Percentiles rank a stretch among this genome's conserved stretches.
phyloP scores from a whole-genome alignment of 2,888 invertebrate genomes.

The Lagria hirta region DNA sequence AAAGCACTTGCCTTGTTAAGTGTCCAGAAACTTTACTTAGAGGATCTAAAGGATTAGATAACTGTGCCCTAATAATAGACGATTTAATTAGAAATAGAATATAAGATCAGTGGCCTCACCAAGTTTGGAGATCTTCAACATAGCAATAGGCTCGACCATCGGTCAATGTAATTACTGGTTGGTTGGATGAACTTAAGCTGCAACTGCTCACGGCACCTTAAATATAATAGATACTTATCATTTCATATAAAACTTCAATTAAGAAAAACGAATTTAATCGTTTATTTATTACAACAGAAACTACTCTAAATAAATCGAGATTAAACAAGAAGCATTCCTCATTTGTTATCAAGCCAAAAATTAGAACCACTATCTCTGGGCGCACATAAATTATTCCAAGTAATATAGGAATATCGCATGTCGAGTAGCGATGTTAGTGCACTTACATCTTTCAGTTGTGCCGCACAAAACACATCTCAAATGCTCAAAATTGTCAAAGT shows the following conservation, averaged over 20 bases:
- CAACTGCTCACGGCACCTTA: conserved; percentile 61
- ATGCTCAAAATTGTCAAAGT: too few relatives aligned
- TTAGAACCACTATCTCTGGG: too few relatives aligned
- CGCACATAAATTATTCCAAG: too few relatives aligned
- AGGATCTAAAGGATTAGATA: conserved; percentile 59
- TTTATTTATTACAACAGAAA: too few relatives aligned
- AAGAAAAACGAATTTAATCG: conserved; percentile 1
- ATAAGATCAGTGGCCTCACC: conserved; percentile 57
- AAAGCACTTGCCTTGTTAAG: conserved; percentile 48
- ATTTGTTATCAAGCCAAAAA: too few relatives aligned
- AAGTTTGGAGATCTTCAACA: conserved; percentile 71
- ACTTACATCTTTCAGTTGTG: too few relatives aligned
- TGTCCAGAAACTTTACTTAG: conserved; percentile 55
- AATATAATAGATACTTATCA: too few relatives aligned
- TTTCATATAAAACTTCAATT: not conserved
- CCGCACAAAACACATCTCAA: too few relatives aligned
- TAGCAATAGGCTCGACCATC: conserved; percentile 86
- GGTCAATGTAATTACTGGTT: conserved; percentile 80
- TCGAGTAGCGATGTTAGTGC: too few relatives aligned
- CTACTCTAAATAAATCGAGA: too few relatives aligned
- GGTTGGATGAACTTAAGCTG: conserved; percentile 63
- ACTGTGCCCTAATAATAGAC: conserved; percentile 55
- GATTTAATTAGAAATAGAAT: conserved; percentile 27
- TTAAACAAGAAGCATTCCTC: too few relatives aligned
- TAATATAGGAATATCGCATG: too few relatives aligned